phyloP scores from a whole-genome alignment of 1,140 invertebrate genomes.

The Bombus waltoni region DNA sequence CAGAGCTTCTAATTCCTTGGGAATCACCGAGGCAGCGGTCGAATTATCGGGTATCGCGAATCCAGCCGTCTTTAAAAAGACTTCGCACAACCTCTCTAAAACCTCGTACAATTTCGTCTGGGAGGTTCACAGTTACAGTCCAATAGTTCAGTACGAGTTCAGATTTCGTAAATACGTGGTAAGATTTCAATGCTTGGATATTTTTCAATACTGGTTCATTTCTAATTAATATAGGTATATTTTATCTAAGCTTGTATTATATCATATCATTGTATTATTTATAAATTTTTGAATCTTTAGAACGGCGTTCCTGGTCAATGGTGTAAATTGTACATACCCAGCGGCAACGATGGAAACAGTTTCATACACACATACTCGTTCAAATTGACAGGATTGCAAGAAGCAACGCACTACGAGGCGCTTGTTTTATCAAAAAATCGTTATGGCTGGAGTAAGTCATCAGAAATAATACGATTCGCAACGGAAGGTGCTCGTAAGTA shows the following conservation, averaged over 20 bases:
- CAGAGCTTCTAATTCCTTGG: constrained; percentile 88
- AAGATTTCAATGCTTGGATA: constrained; percentile 11
- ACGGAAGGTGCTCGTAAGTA: constrained; percentile 85
- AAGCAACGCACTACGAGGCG: constrained; percentile 87
- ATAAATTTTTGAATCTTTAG: background rate
- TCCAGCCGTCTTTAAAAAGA: constrained; percentile 85
- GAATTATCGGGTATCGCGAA: constrained; percentile 85
- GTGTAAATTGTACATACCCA: constrained; percentile 87
- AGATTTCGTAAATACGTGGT: constrained; percentile 84
- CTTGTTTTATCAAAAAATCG: constrained; percentile 87
- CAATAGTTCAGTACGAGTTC: constrained; percentile 88
- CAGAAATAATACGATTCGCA: constrained; percentile 85
- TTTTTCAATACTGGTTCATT: background rate
- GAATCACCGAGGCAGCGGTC: constrained; percentile 82
- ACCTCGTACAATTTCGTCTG: constrained; percentile 87
- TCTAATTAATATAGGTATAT: background rate
- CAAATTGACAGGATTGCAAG: constrained; percentile 86
- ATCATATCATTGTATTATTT: background rate
- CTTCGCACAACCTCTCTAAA: constrained; percentile 76
- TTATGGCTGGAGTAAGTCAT: constrained; percentile 87
- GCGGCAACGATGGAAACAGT: constrained; percentile 83
- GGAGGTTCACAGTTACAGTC: constrained; percentile 90
- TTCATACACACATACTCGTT: constrained; percentile 87
- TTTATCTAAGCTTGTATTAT: too few relatives aligned
- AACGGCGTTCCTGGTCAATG: constrained; percentile 76